phyloP scores from a whole-genome alignment of 2,797 vertebrate species.

The Notolabrus celidotus region DNA sequence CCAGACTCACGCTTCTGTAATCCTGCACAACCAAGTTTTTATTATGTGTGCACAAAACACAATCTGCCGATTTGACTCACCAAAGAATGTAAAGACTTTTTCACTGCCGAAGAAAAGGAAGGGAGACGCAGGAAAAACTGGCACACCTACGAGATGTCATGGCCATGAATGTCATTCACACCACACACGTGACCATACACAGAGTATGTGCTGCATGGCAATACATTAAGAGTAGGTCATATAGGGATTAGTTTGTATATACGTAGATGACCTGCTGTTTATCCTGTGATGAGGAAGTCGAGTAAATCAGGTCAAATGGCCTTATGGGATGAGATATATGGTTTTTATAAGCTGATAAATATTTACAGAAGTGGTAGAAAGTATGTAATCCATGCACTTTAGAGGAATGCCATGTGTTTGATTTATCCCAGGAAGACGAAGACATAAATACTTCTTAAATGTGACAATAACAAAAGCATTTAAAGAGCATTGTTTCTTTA shows the following conservation, averaged over 20 bases:
- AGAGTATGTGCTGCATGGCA: background rate
- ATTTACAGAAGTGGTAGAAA: slow-evolving; percentile 14
- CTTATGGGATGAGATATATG: background rate
- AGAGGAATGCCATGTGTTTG: slow-evolving; percentile 6
- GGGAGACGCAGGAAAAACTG: background rate
- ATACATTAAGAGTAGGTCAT: slow-evolving; percentile 9
- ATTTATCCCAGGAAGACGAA: slow-evolving; percentile 9
- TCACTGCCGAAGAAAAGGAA: background rate
- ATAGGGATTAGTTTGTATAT: background rate
- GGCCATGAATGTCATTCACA: background rate
- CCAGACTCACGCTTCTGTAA: slow-evolving; percentile 38
- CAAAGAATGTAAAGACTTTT: background rate
- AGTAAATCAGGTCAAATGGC: slow-evolving; percentile 9
- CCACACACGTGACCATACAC: background rate
- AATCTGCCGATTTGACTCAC: background rate
- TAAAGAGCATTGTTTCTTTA: slow-evolving; percentile 16
- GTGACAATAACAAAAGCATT: slow-evolving; percentile 3
- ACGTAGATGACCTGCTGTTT: slow-evolving; percentile 13
- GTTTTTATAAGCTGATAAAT: background rate
- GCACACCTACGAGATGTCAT: background rate
- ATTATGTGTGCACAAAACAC: slow-evolving; percentile 5
- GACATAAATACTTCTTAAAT: slow-evolving; percentile 22
- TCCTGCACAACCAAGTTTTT: slow-evolving; percentile 9
- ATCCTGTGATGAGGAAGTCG: background rate
- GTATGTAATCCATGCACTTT: background rate